Conservation (phyloP, 2,888 invertebrate species). For the Gastracanthus pulcherrimus region DNA sequence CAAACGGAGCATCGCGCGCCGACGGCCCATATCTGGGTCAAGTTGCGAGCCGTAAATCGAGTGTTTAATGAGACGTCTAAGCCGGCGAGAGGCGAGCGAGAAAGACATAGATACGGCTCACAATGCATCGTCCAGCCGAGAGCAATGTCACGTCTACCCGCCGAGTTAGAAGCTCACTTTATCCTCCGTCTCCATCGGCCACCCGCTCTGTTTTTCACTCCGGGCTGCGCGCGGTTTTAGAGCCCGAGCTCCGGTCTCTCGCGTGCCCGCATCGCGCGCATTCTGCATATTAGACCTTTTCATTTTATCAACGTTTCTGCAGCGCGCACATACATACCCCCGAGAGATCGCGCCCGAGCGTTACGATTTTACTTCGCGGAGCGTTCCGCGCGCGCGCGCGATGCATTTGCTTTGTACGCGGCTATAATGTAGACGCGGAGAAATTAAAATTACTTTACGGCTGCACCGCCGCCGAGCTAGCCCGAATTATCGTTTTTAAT, state of each 20-base stretch:
- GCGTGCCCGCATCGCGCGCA: not conserved
- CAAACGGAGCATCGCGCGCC: conserved; percentile 1
- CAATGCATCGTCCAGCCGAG: not conserved
- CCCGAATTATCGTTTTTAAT: too few species aligned
- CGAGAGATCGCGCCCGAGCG: not conserved
- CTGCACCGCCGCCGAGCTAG: too few species aligned
- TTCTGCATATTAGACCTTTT: conserved; percentile 6
- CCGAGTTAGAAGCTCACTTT: not conserved
- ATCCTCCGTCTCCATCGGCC: not conserved
- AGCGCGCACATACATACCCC: not conserved
- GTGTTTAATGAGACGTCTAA: conserved; percentile 70
- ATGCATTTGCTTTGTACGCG: too few species aligned
- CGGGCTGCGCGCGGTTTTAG: not conserved
- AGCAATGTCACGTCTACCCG: not conserved
- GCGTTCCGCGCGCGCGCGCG: too few species aligned
- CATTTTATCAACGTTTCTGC: conserved; percentile 15
- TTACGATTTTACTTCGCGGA: too few species aligned
- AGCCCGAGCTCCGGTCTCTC: not conserved
- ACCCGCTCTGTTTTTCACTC: not conserved
- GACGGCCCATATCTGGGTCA: conserved; percentile 62
- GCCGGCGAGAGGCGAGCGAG: conserved; percentile 28
- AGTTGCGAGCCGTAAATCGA: conserved; percentile 66
- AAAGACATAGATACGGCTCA: too few species aligned
- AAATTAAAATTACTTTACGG: too few species aligned
- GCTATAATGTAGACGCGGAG: too few species aligned